Percentiles rank a stretch among this genome's conserved stretches.
phyloP scores from a whole-genome alignment of 2,113 vertebrate species.

The Ciconia boyciana region DNA sequence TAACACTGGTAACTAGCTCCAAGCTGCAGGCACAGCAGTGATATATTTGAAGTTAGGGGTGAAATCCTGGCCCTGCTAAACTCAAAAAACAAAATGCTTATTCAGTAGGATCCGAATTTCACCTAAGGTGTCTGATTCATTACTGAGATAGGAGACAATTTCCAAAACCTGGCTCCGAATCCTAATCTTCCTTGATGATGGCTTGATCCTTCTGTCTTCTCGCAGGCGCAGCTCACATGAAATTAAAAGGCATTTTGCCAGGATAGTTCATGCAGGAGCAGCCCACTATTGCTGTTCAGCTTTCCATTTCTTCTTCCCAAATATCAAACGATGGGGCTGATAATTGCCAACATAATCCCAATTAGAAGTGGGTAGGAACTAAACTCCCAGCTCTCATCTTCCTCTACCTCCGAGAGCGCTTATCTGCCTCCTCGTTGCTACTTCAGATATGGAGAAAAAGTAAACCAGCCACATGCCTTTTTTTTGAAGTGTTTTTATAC shows the following conservation, averaged over 20 bases:
- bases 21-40: not conserved
- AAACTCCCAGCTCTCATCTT: not conserved
- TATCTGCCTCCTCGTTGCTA: not conserved
- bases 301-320: not conserved
- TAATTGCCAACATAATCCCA: not conserved
- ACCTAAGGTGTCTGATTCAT: slow-evolving; percentile 58
- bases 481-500: not conserved
- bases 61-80: slow-evolving; percentile 40
- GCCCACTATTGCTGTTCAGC: not conserved
- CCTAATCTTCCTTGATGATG: slow-evolving; percentile 26
- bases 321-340: not conserved
- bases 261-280: not conserved
- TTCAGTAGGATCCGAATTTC: slow-evolving; percentile 3
- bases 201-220: slow-evolving; percentile 33
- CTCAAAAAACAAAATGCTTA: slow-evolving; percentile 25
- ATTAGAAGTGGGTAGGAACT: not conserved
- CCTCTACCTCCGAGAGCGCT: not conserved
- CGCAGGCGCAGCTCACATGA: not conserved
- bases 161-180: slow-evolving; percentile 45
- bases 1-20: not conserved
- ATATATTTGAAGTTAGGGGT: not conserved
- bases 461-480: not conserved
- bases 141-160: slow-evolving; percentile 47
- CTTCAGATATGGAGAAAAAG: not conserved
- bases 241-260: slow-evolving; percentile 57